Evolutionary conservation across 2,113 vertebrate species (phyloP).

Genomic region (Peromyscus leucopus): DNA sequence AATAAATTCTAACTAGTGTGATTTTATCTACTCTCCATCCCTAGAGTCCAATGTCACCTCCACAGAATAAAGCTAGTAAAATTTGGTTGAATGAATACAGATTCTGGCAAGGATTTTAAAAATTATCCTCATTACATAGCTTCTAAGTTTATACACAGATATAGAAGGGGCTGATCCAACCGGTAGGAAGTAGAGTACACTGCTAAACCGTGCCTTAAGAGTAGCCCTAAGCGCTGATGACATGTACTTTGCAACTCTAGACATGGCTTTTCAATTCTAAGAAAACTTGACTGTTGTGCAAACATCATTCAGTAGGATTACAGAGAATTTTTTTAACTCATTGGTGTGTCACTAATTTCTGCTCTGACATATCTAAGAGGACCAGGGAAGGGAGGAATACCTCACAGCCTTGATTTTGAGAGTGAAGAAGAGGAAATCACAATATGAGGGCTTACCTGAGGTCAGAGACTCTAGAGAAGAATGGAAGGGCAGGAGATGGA

Average conservation of each 20-base stretch:
- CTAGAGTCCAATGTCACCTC: neutral
- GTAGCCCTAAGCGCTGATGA: neutral
- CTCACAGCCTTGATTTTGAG: neutral
- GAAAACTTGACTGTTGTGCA: neutral
- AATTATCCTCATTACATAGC: neutral
- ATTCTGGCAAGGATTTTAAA: neutral
- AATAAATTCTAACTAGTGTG: neutral
- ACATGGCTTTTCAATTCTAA: neutral
- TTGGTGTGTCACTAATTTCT: neutral
- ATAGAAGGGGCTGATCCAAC: neutral
- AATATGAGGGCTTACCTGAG: neutral
- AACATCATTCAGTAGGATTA: neutral
- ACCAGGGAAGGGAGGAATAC: neutral
- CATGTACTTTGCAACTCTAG: neutral
- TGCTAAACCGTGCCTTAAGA: neutral
- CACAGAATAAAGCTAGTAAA: neutral
- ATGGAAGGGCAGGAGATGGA: neutral
- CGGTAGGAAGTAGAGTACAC: accelerated
- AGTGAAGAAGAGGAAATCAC: neutral
- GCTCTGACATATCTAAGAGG: neutral
- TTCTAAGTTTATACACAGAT: neutral
- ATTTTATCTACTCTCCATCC: neutral
- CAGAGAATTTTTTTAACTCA: neutral
- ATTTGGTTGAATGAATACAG: neutral
- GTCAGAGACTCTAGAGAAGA: neutral